Conservation (phyloP, 1,140 invertebrate species). For the Physella acuta region DNA sequence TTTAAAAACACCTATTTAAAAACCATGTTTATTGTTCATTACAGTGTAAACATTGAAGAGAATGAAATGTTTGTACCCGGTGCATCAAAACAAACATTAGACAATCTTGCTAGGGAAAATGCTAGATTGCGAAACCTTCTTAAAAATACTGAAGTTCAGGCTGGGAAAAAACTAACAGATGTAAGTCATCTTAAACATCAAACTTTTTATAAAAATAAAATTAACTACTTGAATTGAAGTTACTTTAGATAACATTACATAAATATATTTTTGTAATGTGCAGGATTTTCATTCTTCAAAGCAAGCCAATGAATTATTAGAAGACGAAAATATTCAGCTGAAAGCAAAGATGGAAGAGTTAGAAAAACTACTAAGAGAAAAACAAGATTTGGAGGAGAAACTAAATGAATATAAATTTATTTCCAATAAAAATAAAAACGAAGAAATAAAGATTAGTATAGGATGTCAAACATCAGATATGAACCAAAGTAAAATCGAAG, state of each 20-base stretch:
- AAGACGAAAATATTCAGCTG: conserved; percentile 3
- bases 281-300: conserved; percentile 13
- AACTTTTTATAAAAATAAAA: too few species aligned
- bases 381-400: too few species aligned
- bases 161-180: conserved; percentile 27
- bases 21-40: neutral
- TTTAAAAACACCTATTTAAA: neutral
- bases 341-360: conserved; percentile 1
- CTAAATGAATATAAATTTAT: too few species aligned
- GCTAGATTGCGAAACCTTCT: conserved; percentile 39
- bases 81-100: conserved; percentile 45
- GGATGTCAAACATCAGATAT: conserved; percentile 6
- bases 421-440: too few species aligned
- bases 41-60: conserved; percentile 36
- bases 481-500: neutral
- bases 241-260: too few species aligned
- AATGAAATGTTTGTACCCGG: conserved; percentile 46
- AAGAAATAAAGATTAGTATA: neutral
- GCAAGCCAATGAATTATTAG: neutral
- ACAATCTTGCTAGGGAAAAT: conserved; percentile 50
- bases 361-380: too few species aligned
- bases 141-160: conserved; percentile 24
- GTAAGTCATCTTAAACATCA: too few species aligned
- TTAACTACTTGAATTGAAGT: too few species aligned
- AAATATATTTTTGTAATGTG: too few species aligned